Evolutionary conservation across 1,140 invertebrate genomes (phyloP).

Genomic region (Atta cephalotes): DNA sequence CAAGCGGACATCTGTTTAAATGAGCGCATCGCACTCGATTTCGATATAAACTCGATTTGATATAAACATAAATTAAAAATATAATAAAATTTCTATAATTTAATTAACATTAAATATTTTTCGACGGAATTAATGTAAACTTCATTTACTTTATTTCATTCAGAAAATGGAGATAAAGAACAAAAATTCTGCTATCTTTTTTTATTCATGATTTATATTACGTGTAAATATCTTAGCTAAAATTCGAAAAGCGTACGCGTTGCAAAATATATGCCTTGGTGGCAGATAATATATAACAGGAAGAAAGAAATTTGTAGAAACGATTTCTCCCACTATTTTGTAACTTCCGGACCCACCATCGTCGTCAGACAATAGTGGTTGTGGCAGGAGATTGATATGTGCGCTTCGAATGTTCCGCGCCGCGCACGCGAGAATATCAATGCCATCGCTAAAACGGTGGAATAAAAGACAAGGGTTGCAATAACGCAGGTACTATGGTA

Average conservation of each 20-base stretch:
- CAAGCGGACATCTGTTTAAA: not conserved
- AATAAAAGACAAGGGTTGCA: slow-evolving; percentile 28
- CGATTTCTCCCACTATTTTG: not conserved
- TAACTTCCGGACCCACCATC: not conserved
- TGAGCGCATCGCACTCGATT: not conserved
- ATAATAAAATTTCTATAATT: not conserved
- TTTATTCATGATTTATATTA: not conserved
- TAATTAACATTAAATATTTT: too few species aligned
- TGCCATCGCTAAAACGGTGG: not conserved
- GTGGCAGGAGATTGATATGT: slow-evolving; percentile 15
- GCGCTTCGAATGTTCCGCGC: not conserved
- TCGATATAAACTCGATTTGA: not conserved
- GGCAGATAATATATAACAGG: slow-evolving; percentile 20
- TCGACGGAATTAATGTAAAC: not conserved
- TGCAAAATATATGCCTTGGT: not conserved
- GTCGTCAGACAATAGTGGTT: slow-evolving; percentile 13
- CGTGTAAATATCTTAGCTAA: not conserved
- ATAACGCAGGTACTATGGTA: slow-evolving; percentile 13
- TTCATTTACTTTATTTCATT: not conserved
- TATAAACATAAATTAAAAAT: not conserved
- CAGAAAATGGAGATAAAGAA: not conserved
- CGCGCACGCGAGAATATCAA: slow-evolving; percentile 13
- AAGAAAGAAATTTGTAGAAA: not conserved
- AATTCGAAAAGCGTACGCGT: not conserved
- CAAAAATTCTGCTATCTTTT: not conserved